Base-by-base conservation (phyloP, 2,888 invertebrate genomes). In the Stramonita haemastoma region DNA sequence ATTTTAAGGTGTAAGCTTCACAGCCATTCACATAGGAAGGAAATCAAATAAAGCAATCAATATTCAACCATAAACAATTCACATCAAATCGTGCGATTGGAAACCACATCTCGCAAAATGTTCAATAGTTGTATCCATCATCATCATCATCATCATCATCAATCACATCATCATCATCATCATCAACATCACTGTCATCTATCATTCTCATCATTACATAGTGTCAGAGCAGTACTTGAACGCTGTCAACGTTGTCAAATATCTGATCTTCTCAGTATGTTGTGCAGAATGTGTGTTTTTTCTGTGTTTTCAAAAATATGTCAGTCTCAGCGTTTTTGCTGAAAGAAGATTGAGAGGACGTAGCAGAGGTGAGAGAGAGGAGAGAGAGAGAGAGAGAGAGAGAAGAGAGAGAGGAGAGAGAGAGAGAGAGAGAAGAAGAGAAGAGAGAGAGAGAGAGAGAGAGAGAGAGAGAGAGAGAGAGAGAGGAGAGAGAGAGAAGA, bases 401-500 rank as follows among this genome's bases (percentile, higher is more conserved):
- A 83, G 83, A 83, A 46, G 36, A 46, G 36, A 46, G 36, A 46
- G 36, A 56, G 56, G 56, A 84, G 56, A 84, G 56, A 84, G 84
- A 84, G 84, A 84, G 56, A 84, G 56, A 84, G 84, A 84, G 56
- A 56, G 84, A 84, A 34, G 32, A 56, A 32, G 4, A 32, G 32
- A 32, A 79, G 79, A 79, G 79, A 79, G 79, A 79, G 79, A 79
- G 79, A 79, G 11, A 79, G 79, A 79, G 79, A 79, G 29, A 32
- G 32, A 79, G 79, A 79, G 2, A 79, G 79, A 79, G 79, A 17
- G 13, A 79, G 79, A 79, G 79, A 32, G 79, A 79, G 79, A 79
- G 5, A 36, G 32, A 36, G 32, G 0, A 32, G 46, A 26, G 46
- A 22, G 46, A 26, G 26, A 22, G 22, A 5, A 83, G 81, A 83